Percentiles rank a stretch among this genome's conserved stretches.
Evolutionary conservation across 2,113 vertebrate species (phyloP).

Genomic region (Siniperca knerii): DNA sequence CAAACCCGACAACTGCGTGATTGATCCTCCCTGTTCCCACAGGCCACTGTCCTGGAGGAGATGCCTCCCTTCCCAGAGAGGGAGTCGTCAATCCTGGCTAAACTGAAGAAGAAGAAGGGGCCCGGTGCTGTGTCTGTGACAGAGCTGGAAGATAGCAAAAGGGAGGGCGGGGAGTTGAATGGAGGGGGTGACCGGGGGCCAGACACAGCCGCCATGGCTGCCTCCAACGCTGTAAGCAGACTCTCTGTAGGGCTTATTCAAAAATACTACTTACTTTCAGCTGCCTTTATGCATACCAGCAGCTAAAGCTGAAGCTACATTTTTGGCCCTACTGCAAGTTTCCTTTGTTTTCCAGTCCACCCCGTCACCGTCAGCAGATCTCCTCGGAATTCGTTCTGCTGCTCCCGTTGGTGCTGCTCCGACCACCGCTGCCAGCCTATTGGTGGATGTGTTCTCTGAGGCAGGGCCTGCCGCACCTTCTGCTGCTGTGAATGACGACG

Average conservation of each 20-base stretch:
- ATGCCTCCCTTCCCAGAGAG: slow-evolving; percentile 96
- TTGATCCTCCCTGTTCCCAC: not conserved
- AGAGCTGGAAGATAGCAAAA: slow-evolving; percentile 90
- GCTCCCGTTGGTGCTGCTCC: slow-evolving; percentile 78
- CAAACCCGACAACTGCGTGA: not conserved
- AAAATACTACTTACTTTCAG: not conserved
- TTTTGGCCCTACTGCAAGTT: not conserved
- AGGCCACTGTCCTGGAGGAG: slow-evolving; percentile 95
- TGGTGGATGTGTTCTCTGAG: slow-evolving; percentile 94
- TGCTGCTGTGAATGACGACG: slow-evolving; percentile 88
- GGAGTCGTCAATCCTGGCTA: slow-evolving; percentile 93
- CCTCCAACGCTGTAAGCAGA: slow-evolving; percentile 90
- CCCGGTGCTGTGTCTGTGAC: slow-evolving; percentile 87
- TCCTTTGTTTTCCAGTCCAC: slow-evolving; percentile 86
- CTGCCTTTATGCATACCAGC: not conserved
- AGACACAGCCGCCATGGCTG: slow-evolving; percentile 79
- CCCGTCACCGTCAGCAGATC: slow-evolving; percentile 92
- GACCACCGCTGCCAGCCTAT: slow-evolving; percentile 84
- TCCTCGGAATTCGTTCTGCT: slow-evolving; percentile 89
- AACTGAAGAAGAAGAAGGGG: slow-evolving; percentile 95
- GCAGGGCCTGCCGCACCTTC: slow-evolving; percentile 81
- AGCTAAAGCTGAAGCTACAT: not conserved
- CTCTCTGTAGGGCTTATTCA: not conserved
- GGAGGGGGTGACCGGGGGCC: slow-evolving; percentile 85
- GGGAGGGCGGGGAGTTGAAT: slow-evolving; percentile 90